Evolutionary conservation across 1,140 invertebrate species (phyloP), one percentile per base, ranked within the genome.

Genomic region (Pseudomyrmex pallidus): DNA sequence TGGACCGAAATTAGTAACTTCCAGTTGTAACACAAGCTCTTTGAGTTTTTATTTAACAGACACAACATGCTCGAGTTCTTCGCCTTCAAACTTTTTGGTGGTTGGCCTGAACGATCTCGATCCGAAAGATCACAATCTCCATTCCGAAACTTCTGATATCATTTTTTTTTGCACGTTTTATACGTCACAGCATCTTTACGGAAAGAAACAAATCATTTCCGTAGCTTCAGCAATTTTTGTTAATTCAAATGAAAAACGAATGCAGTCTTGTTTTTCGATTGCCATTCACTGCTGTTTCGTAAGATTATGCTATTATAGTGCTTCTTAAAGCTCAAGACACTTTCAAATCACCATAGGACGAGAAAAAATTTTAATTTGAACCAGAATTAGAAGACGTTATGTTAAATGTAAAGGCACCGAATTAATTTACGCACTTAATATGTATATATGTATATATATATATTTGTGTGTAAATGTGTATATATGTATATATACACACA

Each of bases 381-480:
- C 9, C 12, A 62, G 9, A 62, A 12, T 62, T 25, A 62, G 2
- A 61, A 15, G 4, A 25, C 10, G 9, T 62, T 25, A 8, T 3
- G 9, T 62, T 25, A 13, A 25, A 25, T 5, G 22, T 62, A 62
- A 62, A 62, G 12, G 12, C 22, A 62, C 22, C 59, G 22, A 62
- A 35, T 25, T 62, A 25, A 62, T 62, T 62, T 62, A 4, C 22
- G 20, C 22, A 67, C 8, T n/a, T 20, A 50, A 62, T 13, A 62
- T 13, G 13, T 52, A 52, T 13, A 12, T 12, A 52, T 52, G 9
- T n/a, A 17, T 17, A 64, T n/a, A 17, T 17, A 64, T n/a, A 52
- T 68, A 83, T 83, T 78, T 82, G 86, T 85, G 66, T 89, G 89
- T 87, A 59, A 90, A 35, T 35, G 9, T n/a, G 20, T 17, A 64